Conservation (phyloP, 2,888 invertebrate genomes). For the Hirudinaria manillensis region DNA sequence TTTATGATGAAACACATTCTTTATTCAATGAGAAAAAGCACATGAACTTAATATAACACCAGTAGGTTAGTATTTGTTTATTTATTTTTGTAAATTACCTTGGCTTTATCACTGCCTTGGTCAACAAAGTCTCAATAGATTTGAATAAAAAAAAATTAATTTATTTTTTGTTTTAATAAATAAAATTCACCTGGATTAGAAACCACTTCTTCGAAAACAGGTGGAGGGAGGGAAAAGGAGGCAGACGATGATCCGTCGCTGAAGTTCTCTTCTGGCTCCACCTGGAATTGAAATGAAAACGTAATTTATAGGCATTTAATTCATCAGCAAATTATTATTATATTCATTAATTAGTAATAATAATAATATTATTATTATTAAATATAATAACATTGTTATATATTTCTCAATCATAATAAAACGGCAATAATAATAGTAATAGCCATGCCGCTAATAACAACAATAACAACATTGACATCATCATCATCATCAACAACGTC, state of each 20-base stretch:
- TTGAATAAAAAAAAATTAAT: not conserved
- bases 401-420: not conserved
- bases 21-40: too few species aligned
- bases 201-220: not conserved
- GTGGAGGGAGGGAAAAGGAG: not conserved
- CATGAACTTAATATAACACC: too few species aligned
- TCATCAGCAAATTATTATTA: not conserved
- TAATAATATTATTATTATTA: conserved; percentile 6
- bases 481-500: not conserved
- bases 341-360: not conserved
- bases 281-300: too few species aligned
- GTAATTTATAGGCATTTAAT: too few species aligned
- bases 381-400: too few species aligned
- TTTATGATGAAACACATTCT: not conserved
- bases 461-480: not conserved
- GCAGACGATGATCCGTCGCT: not conserved
- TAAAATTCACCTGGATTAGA: conserved; percentile 6
- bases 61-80: too few species aligned
- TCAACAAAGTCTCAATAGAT: not conserved
- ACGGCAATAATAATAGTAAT: too few species aligned
- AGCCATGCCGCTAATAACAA: too few species aligned
- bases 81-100: too few species aligned
- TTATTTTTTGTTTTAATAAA: too few species aligned
- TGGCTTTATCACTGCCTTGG: too few species aligned
- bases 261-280: not conserved